phyloP scores from a whole-genome alignment of 2,113 vertebrate genomes.

The Charina bottae region DNA sequence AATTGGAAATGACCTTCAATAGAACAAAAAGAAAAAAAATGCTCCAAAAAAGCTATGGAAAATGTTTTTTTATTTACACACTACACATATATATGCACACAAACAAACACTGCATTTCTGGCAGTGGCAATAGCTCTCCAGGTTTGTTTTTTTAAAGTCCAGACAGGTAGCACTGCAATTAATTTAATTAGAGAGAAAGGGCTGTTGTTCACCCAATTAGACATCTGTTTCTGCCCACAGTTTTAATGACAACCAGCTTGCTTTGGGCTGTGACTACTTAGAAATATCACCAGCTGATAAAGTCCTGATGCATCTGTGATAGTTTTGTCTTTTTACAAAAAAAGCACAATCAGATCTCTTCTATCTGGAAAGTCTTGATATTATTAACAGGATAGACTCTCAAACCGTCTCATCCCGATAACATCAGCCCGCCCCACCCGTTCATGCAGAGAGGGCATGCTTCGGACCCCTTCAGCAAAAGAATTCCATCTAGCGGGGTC shows the following conservation, averaged over 20 bases:
- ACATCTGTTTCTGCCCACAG: conserved; percentile 51
- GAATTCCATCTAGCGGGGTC: too few relatives aligned
- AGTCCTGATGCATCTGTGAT: rapidly evolving
- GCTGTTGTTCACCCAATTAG: conserved; percentile 65
- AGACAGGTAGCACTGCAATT: conserved; percentile 58
- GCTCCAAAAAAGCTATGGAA: neutral
- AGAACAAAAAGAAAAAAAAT: conserved; percentile 32
- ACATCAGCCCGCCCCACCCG: too few relatives aligned
- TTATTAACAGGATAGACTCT: neutral
- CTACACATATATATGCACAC: neutral
- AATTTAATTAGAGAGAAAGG: conserved; percentile 47
- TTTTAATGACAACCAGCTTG: conserved; percentile 57
- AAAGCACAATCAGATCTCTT: conserved; percentile 18
- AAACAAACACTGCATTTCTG: conserved; percentile 6
- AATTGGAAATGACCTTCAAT: conserved; percentile 36
- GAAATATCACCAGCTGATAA: rapidly evolving
- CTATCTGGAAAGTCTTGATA: rapidly evolving
- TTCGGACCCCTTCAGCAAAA: too few relatives aligned
- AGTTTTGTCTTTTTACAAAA: neutral
- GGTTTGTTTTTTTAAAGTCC: conserved; percentile 19
- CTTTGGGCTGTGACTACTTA: conserved; percentile 17
- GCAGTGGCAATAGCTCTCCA: conserved; percentile 40
- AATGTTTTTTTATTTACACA: neutral
- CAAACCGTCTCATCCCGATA: too few relatives aligned
- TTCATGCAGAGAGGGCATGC: too few relatives aligned